These are phyloP conservation scores for Auanema sp. DNA, from an alignment of 2,888 invertebrate species.

Conservation along the genomic window DNA sequence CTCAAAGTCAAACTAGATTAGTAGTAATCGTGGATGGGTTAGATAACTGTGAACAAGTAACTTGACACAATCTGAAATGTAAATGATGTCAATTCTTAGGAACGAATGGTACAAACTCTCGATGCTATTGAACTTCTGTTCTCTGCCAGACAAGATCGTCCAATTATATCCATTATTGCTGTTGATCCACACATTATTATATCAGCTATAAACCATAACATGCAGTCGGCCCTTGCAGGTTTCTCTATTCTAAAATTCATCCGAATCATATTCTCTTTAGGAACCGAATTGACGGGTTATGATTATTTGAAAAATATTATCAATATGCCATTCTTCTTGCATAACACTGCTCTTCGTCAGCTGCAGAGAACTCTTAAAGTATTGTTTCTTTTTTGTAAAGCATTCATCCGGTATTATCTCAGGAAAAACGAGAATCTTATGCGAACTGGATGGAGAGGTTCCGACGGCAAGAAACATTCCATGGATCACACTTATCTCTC, in stretches of 20 bases:
- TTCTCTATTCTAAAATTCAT: too few relatives aligned
- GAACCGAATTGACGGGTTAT: conserved; percentile 61
- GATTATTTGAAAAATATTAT: conserved; percentile 77
- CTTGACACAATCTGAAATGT: background rate
- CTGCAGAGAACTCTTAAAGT: conserved; percentile 48
- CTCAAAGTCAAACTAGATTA: conserved; percentile 83
- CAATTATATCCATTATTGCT: conserved; percentile 88
- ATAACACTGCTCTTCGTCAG: conserved; percentile 85
- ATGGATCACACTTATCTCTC: conserved; percentile 55
- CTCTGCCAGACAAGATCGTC: conserved; percentile 82
- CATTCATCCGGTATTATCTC: background rate
- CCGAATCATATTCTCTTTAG: conserved; percentile 21
- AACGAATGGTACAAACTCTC: conserved; percentile 71
- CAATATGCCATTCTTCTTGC: conserved; percentile 94
- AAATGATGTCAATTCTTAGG: conserved; percentile 7
- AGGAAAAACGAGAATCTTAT: conserved; percentile 48
- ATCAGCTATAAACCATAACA: conserved; percentile 72
- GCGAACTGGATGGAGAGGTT: conserved; percentile 55
- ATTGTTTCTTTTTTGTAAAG: background rate
- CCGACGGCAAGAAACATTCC: conserved; percentile 53
- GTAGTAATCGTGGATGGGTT: conserved; percentile 95
- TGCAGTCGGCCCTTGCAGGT: conserved; percentile 40
- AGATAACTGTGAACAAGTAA: conserved; percentile 82
- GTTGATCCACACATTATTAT: conserved; percentile 98
- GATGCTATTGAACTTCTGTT: conserved; percentile 94